phyloP scores from a whole-genome alignment of 2,113 vertebrate genomes.

The Porphyrio hochstetteri region DNA sequence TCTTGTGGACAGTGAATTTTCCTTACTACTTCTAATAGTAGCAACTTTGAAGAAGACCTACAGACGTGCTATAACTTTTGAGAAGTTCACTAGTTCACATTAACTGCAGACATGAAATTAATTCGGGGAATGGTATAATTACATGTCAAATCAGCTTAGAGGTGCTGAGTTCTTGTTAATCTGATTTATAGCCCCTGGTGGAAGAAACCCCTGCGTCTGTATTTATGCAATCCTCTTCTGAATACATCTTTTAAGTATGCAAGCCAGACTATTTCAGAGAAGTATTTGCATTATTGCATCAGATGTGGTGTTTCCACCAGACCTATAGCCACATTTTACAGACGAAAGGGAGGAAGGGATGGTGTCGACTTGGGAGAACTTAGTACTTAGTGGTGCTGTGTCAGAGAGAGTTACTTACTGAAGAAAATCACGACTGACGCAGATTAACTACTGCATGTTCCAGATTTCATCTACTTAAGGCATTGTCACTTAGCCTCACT shows the following conservation, averaged over 20 bases:
- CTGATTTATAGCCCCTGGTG: neutral
- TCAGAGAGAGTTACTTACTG: neutral
- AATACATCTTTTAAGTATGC: neutral
- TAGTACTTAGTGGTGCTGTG: neutral
- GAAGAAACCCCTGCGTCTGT: neutral
- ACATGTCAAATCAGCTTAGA: neutral
- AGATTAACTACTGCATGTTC: neutral
- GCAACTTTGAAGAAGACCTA: neutral
- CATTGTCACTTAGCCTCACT: neutral
- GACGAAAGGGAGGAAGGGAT: neutral
- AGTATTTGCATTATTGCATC: neutral
- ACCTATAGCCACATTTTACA: neutral
- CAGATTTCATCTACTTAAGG: neutral
- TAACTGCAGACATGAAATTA: neutral
- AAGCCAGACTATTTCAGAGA: neutral
- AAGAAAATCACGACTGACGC: neutral
- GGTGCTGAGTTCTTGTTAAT: neutral
- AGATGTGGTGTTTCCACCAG: neutral
- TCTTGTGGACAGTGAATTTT: neutral
- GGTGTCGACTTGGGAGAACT: neutral
- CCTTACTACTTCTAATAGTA: neutral
- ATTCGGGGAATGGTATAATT: neutral
- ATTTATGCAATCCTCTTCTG: neutral
- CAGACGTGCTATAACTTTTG: neutral
- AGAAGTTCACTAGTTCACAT: neutral